Conservation (phyloP, 2,797 vertebrate genomes). For the Adelosebastes latens region DNA sequence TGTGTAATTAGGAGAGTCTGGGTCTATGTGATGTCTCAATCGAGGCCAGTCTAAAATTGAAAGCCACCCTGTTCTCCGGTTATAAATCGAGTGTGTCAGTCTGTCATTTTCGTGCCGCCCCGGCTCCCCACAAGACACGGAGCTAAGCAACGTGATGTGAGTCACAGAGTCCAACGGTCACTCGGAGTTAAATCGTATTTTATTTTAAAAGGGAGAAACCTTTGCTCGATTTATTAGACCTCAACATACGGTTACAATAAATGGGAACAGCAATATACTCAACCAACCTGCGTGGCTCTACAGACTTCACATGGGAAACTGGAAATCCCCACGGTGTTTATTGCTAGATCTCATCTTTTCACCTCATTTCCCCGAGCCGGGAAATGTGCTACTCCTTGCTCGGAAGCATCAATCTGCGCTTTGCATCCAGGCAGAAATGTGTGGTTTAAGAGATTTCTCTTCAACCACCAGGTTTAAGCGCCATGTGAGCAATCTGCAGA, state of each 20-base stretch:
- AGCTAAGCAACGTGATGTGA: slow-evolving; percentile 29
- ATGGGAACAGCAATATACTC: not conserved
- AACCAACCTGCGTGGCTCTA: not conserved
- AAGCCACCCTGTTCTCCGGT: slow-evolving; percentile 54
- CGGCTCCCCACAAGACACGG: slow-evolving; percentile 28
- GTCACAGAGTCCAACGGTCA: slow-evolving; percentile 53
- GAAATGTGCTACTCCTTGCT: not conserved
- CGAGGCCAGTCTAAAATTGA: slow-evolving; percentile 59
- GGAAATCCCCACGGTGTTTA: slow-evolving; percentile 3
- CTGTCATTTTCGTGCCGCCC: slow-evolving; percentile 62
- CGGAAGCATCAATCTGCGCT: not conserved
- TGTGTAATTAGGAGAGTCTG: slow-evolving; percentile 66
- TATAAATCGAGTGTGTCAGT: slow-evolving; percentile 58
- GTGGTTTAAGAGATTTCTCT: not conserved
- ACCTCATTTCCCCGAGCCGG: not conserved
- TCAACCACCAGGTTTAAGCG: not conserved
- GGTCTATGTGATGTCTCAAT: slow-evolving; percentile 70
- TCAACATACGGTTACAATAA: not conserved
- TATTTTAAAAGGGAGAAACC: slow-evolving; percentile 25
- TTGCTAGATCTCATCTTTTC: not conserved
- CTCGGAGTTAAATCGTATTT: slow-evolving; percentile 34
- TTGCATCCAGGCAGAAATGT: not conserved
- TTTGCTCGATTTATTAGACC: not conserved
- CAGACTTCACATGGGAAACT: not conserved
- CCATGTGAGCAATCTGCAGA: not conserved